Evolutionary conservation across 2,797 vertebrate genomes (phyloP), one percentile per base, ranked within the genome.

Genomic region (Spea hammondii): DNA sequence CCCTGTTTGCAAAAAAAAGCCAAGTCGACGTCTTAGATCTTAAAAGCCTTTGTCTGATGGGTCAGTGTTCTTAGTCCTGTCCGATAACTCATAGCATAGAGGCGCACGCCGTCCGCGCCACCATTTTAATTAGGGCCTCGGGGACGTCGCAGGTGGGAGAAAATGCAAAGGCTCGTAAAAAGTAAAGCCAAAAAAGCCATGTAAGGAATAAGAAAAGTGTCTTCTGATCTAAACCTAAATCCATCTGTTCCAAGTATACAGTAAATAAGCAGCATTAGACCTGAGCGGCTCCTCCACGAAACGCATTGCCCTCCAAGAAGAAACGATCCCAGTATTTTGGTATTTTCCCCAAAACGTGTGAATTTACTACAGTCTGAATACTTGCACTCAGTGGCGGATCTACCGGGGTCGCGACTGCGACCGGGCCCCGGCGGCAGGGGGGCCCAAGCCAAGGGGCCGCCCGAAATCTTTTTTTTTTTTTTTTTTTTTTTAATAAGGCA

Each of bases 141-240:
- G 79, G 68, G 79, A 76, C 4, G 5, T 1, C 51, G 62, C 73
- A 80, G 73, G 79, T 80, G 79, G 51, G 79, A 54, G 65, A 75
- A 50, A 11, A 79, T 45, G 71, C 78, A 69, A 70, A 46, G 10
- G n/a, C 11, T 10, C 17, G n/a, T 7, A 51, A 68, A 68, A 14
- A 14, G 32, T n/a, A 3, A 48, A 57, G 32, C 49, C 77, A 73
- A 79, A 53, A 67, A 66, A 49, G 62, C 62, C 14, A 45, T 32
- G 45, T 67, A 65, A 68, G 65, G 74, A 54, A 47, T 13, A 4
- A 32, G 62, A 50, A 32, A 32, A 49, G 6, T 13, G 8, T 47
- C 32, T 14, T 46, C 65, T 46, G 32, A 57, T 51, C 32, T 45
- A 4, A n/a, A 72, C 62, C 77, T 69, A 78, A 55, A 17, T 45